These are phyloP conservation scores for Palythoa grandis DNA, from an alignment of 92 coral and sea anemone species.

Conservation along the genomic window DNA sequence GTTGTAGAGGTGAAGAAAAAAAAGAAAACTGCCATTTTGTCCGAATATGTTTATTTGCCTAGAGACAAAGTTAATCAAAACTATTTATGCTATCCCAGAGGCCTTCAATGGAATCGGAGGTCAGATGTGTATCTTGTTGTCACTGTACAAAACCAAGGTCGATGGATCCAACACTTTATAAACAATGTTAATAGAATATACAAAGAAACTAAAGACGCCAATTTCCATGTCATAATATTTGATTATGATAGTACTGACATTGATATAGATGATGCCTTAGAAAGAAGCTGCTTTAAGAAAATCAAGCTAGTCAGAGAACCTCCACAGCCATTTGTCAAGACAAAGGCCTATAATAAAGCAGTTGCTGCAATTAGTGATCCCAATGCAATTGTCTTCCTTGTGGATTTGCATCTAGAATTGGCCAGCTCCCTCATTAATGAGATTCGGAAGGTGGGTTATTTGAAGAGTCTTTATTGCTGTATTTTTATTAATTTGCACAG, in stretches of 20 bases:
- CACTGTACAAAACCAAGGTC: slow-evolving; percentile 39
- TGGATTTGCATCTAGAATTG: slow-evolving; percentile 26
- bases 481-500: too few species aligned
- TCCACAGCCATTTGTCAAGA: slow-evolving; percentile 1
- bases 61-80: background rate
- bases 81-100: slow-evolving; percentile 33
- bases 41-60: slow-evolving; percentile 34
- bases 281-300: slow-evolving; percentile 42
- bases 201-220: slow-evolving; percentile 20
- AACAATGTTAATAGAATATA: slow-evolving; percentile 33
- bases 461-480: too few species aligned
- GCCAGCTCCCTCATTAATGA: background rate
- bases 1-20: background rate
- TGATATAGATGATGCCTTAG: slow-evolving; percentile 27
- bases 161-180: slow-evolving; percentile 25
- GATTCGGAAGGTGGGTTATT: background rate
- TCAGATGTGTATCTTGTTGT: slow-evolving; percentile 22
- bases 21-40: slow-evolving; percentile 19
- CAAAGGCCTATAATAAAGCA: slow-evolving; percentile 34
- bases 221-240: slow-evolving; percentile 14
- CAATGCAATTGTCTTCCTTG: slow-evolving; percentile 22
- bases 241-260: slow-evolving; percentile 30
- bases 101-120: slow-evolving; percentile 27
- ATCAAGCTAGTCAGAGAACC: slow-evolving; percentile 1
- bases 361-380: slow-evolving; percentile 6